Conservation (phyloP, 2,797 vertebrate genomes). For the Onychomys torridus region DNA sequence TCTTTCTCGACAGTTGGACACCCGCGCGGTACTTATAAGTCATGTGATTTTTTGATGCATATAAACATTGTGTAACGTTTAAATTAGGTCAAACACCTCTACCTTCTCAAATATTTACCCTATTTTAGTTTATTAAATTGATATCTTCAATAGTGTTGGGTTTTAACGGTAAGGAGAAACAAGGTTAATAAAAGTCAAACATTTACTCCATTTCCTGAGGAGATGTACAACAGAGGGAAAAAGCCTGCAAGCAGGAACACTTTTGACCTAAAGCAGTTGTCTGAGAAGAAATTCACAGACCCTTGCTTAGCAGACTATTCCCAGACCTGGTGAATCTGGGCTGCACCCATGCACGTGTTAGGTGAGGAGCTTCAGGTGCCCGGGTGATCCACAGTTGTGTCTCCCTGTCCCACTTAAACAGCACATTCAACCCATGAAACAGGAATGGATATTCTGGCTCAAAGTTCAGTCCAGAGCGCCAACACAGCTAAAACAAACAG, state of each 20-base stretch:
- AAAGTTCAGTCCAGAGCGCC: conserved; percentile 61
- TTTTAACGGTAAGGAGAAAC: neutral
- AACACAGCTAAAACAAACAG: conserved; percentile 58
- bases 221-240: neutral
- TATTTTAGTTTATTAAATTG: neutral
- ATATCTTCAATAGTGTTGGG: neutral
- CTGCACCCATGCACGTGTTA: neutral
- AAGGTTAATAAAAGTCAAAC: neutral
- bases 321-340: neutral
- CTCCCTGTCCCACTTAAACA: neutral
- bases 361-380: neutral
- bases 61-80: neutral
- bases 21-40: too few species aligned
- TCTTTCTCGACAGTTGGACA: too few species aligned
- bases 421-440: neutral
- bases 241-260: neutral
- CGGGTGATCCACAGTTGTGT: neutral
- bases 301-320: neutral
- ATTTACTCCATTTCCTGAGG: conserved; percentile 14
- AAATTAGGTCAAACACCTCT: neutral
- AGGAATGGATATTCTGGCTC: conserved; percentile 51
- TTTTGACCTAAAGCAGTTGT: neutral
- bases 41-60: neutral
- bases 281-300: neutral
- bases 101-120: neutral